Evolutionary conservation across 2,797 vertebrate genomes (phyloP), one percentile per base, ranked within the genome.

Genomic region (Leuciscus waleckii): DNA sequence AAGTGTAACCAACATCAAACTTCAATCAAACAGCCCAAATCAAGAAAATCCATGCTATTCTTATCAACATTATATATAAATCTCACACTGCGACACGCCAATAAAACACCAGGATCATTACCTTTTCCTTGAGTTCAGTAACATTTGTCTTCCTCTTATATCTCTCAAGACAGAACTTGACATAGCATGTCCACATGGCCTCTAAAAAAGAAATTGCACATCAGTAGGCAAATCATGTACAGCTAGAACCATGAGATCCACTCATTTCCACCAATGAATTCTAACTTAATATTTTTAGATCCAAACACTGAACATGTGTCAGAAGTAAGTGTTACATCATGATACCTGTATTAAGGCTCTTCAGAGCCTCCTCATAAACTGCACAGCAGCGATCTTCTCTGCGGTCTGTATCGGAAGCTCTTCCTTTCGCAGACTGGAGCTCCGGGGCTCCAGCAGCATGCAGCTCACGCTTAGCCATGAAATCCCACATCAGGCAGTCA

Each of bases 401-500:
- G 19, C 90, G 93, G 85, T 87, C 91, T 82, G 95, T 78, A 26
- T 98, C 96, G 0, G 92, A 91, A 0, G 95, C 95, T 23, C 94
- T 96, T 71, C 92, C 93, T 90, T 95, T 96, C 7, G 96, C 97
- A 0, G 94, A 93, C 32, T 56, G 74, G n/a, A 94, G 93, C 84
- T 95, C 95, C 6, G 95, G 89, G 4, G 87, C 76, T 10, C 93
- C 87, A 0, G 93, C 88, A 51, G 94, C 91, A 74, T 96, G 94
- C 90, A 99, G 93, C 92, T 99, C 97, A 86, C 92, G 92, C 74
- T 94, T 96, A 1, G 98, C 98, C 95, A 99, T 93, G 88, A 96
- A 98, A 90, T 99, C 96, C 98, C 98, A 99, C 0, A 94, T 98
- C 82, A 96, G 71, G 51, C 95, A 95, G 88, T 98, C 96, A 5